A percentile compares a stretch with the other conserved stretches of the same genome.
Evolutionary conservation across 2,797 vertebrate genomes (phyloP).

Genomic region (Pseudochromis fuscus): DNA sequence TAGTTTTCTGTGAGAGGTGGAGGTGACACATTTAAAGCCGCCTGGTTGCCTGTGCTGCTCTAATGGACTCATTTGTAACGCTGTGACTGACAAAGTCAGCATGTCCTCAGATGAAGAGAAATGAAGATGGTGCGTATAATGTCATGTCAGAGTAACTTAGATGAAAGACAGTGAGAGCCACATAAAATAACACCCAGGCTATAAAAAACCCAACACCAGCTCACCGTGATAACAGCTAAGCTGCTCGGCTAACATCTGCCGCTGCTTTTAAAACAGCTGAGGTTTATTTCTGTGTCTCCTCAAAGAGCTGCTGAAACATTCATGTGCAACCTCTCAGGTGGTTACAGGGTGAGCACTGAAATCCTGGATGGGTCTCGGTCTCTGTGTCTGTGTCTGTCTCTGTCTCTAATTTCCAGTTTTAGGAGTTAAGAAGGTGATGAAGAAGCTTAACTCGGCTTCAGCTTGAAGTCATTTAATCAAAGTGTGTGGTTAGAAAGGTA

Average conservation of each 20-base stretch:
- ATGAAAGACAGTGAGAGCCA: background rate
- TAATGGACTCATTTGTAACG: background rate
- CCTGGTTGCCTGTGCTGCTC: background rate
- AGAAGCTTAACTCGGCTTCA: background rate
- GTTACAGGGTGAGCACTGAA: background rate
- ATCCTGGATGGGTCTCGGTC: constrained; percentile 1
- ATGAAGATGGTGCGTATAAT: background rate
- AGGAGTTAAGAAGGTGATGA: constrained; percentile 17
- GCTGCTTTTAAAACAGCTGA: constrained; percentile 1
- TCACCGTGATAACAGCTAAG: background rate
- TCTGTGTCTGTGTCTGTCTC: no score
- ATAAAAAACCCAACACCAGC: background rate
- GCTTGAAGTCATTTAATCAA: background rate
- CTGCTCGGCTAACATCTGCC: constrained; percentile 3
- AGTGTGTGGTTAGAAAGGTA: background rate
- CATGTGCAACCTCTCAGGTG: constrained; percentile 15
- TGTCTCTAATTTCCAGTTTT: constrained; percentile 6
- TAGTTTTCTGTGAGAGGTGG: background rate
- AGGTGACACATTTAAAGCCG: background rate
- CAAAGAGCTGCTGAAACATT: constrained; percentile 44
- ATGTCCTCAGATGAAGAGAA: constrained; percentile 1
- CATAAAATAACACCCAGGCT: background rate
- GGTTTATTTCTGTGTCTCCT: constrained; percentile 17
- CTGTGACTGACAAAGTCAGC: background rate
- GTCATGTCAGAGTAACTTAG: background rate